A percentile compares a stretch with the other conserved stretches of the same genome.
Evolutionary conservation across 2,888 invertebrate species (phyloP).

Genomic region (Aphodius sticticus): DNA sequence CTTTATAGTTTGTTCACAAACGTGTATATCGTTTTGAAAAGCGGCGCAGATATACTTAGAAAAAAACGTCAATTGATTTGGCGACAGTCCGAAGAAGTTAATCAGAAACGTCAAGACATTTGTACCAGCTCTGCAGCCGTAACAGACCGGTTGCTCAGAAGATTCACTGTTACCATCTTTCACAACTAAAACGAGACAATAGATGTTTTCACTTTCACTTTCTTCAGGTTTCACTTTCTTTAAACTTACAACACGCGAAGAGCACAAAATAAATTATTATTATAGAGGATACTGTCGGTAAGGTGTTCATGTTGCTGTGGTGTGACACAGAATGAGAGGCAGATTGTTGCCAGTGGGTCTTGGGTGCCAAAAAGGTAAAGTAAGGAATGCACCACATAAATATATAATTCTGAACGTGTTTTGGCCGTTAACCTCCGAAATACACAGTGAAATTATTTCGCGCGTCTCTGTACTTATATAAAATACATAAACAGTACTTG

Average conservation of each 20-base stretch:
- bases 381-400: background rate
- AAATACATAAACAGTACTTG: background rate
- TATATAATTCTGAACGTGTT: background rate
- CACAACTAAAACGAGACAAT: background rate
- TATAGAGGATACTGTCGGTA: background rate
- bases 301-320: background rate
- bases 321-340: background rate
- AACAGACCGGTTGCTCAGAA: conserved; percentile 26
- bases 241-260: background rate
- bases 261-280: background rate
- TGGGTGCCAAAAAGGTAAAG: background rate
- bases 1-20: conserved; percentile 33
- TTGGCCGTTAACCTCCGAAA: background rate
- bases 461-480: background rate
- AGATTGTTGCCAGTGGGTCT: background rate
- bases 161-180: background rate
- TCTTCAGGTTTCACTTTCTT: background rate
- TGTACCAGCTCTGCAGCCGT: conserved; percentile 32
- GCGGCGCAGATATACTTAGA: conserved; percentile 31
- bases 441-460: background rate
- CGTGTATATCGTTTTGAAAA: conserved; percentile 31
- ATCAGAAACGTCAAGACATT: conserved; percentile 29
- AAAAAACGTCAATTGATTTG: conserved; percentile 30
- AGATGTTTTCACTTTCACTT: conserved; percentile 9
- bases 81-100: conserved; percentile 30